Evolutionary conservation across 2,797 vertebrate species (phyloP).

Genomic region (Jordanella pulchra): DNA sequence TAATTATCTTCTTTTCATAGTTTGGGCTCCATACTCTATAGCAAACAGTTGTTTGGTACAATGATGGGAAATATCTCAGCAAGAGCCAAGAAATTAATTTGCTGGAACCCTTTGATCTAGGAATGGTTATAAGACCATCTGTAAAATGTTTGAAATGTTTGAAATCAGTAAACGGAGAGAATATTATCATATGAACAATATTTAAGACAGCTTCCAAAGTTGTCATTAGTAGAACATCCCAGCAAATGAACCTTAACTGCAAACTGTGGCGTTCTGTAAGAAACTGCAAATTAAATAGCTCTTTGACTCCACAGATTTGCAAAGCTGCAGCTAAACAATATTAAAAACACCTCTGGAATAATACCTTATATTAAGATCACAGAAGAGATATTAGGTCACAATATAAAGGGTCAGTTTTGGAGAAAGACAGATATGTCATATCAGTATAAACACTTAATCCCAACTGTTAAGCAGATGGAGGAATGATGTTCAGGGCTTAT

Average conservation of each 20-base stretch:
- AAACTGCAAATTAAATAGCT: no score
- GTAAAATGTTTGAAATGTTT: neutral
- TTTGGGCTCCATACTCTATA: neutral
- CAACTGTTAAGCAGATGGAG: neutral
- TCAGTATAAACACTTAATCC: neutral
- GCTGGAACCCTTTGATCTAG: neutral
- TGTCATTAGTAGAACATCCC: neutral
- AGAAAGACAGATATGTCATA: neutral
- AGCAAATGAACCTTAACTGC: neutral
- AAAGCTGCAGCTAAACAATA: neutral
- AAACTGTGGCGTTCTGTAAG: no score
- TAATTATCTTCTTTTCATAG: neutral
- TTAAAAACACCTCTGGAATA: neutral
- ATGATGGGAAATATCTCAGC: neutral
- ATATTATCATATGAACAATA: neutral
- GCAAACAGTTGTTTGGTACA: neutral
- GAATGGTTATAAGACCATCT: neutral
- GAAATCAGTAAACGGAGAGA: neutral
- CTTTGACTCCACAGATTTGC: neutral
- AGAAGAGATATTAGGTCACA: neutral
- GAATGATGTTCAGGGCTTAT: neutral
- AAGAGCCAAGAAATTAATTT: neutral
- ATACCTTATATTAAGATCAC: neutral
- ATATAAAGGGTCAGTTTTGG: neutral
- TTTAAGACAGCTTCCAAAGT: neutral